phyloP scores from a whole-genome alignment of 2,888 invertebrate genomes.

The Leuctra nigra region DNA sequence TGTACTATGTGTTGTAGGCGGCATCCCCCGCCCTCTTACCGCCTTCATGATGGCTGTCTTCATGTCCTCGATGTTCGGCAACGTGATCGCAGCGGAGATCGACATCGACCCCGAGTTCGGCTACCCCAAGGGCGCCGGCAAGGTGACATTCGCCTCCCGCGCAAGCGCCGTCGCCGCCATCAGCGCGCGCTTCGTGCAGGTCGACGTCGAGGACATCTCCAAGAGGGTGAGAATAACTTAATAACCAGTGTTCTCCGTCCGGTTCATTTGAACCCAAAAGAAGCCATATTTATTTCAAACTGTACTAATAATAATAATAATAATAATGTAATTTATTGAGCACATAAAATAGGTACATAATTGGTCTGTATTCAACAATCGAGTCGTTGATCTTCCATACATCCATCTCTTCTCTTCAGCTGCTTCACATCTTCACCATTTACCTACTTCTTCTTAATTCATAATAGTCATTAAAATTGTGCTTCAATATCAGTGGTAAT shows the following conservation, averaged over 20 bases:
- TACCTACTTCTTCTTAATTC: too few relatives aligned
- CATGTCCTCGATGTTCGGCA: slow-evolving; percentile 96
- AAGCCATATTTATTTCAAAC: too few relatives aligned
- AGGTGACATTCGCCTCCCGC: slow-evolving; percentile 97
- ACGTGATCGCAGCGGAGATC: slow-evolving; percentile 98
- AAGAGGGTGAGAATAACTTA: slow-evolving; percentile 65
- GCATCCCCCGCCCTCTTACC: background rate
- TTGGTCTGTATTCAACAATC: too few relatives aligned
- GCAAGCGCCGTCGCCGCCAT: slow-evolving; percentile 99
- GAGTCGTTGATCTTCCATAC: too few relatives aligned
- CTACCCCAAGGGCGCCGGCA: slow-evolving; percentile 97
- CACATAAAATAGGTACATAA: too few relatives aligned
- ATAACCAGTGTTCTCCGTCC: background rate
- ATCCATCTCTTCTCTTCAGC: too few relatives aligned
- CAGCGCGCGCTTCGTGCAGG: slow-evolving; percentile 94
- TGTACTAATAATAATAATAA: too few relatives aligned
- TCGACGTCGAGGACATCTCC: slow-evolving; percentile 98
- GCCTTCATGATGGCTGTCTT: slow-evolving; percentile 37
- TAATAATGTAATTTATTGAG: too few relatives aligned
- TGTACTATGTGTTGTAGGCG: background rate
- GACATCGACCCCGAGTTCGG: slow-evolving; percentile 99
- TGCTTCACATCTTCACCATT: too few relatives aligned
- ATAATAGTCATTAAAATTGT: too few relatives aligned
- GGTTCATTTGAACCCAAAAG: too few relatives aligned
- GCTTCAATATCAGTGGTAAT: too few relatives aligned